These are phyloP conservation scores for Heliocidaris tuberculata DNA, from an alignment of 35 echinoderm and acorn worm genomes.

Conservation along the genomic window DNA sequence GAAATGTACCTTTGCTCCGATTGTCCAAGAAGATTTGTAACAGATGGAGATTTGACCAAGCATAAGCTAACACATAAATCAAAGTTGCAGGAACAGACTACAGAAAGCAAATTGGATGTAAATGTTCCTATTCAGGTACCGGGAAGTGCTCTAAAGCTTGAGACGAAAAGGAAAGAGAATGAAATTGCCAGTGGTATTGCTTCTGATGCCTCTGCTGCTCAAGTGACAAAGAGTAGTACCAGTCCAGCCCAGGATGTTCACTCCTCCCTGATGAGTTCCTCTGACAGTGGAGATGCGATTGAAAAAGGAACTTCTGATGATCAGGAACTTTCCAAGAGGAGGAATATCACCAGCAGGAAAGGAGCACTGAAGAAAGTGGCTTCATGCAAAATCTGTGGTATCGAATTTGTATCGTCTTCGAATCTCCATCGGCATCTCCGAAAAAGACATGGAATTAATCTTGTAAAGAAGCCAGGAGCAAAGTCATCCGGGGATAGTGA, in stretches of 20 bases:
- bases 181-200: neutral
- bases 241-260: neutral
- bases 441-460: constrained; percentile 13
- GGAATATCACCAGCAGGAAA: constrained; percentile 26
- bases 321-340: neutral
- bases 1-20: neutral
- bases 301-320: neutral
- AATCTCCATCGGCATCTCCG: constrained; percentile 40
- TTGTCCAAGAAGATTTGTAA: constrained; percentile 34
- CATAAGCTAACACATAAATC: neutral
- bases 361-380: constrained; percentile 40
- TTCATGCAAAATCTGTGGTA: constrained; percentile 15
- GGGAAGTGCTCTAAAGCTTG: neutral
- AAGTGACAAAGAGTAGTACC: neutral
- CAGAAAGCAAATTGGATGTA: neutral
- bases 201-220: neutral
- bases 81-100: neutral
- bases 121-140: neutral
- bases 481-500: neutral
- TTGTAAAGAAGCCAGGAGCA: neutral
- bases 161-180: neutral
- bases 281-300: neutral
- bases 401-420: constrained; percentile 40
- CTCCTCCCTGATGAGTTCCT: neutral
- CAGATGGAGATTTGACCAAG: neutral